Evolutionary conservation across 2,797 vertebrate genomes (phyloP), one percentile per base, ranked within the genome.

Genomic region (Phataginus tricuspis): DNA sequence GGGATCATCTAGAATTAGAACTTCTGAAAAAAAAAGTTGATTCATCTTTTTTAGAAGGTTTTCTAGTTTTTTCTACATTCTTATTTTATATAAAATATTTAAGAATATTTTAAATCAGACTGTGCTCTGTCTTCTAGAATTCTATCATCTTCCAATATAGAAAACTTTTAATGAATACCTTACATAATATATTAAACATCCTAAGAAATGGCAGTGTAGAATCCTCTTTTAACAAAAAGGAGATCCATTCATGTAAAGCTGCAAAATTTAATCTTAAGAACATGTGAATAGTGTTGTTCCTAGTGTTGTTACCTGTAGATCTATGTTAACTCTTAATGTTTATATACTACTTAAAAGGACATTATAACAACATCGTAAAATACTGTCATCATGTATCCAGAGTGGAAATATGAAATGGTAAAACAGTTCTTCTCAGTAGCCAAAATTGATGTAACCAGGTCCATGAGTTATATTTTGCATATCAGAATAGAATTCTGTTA

Each of bases 71-170:
- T 45, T 45, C 45, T 45, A 45, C 45, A 45, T 45, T 11, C 45
- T 45, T 45, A 45, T 45, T 45, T 45, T 45, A 45, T 12, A 45
- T 74, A 88, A 37, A 95, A 82, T 80, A 77, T 25, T 55, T 90
- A 85, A 85, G 59, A 91, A 72, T 94, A 92, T 90, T 94, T 94
- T 90, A 91, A 87, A 69, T 84, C 74, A 88, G n/a, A 45, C 51
- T 88, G 21, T 95, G 14, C 27, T 88, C 15, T 55, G 0, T 64
- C 7, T 72, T 86, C 1, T 86, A 64, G 57, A 79, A 84, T 91
- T 75, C 27, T 82, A 0, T 88, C 59, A 69, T 57, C 29, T 74
- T 88, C 18, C 21, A 37, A 51, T 86, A 29, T 59, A 85, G 78
- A 92, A 96, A 86, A 34, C 15, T 37, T 77, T 74, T 59, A 69